Percentiles rank a stretch among this genome's conserved stretches.
These are phyloP conservation scores for Kradibia gibbosae DNA, from an alignment of 1,140 invertebrate species.

Conservation along the genomic window DNA sequence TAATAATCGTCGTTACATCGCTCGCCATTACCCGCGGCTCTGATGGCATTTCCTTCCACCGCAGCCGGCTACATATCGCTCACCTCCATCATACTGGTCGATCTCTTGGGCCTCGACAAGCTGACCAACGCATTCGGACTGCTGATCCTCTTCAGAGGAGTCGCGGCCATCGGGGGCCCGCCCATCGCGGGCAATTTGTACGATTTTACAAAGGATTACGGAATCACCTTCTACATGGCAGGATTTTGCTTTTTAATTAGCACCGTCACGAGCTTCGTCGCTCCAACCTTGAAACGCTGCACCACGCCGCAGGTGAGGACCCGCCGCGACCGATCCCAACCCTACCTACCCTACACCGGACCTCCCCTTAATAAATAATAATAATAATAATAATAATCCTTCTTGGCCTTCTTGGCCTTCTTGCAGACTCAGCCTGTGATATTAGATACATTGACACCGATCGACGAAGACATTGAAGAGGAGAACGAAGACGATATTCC, in stretches of 20 bases:
- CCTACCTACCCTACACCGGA: no score
- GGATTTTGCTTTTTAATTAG: slow-evolving; percentile 90
- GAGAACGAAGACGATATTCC: slow-evolving; percentile 82
- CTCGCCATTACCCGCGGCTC: background rate
- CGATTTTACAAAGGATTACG: slow-evolving; percentile 88
- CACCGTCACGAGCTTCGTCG: slow-evolving; percentile 87
- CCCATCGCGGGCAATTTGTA: slow-evolving; percentile 89
- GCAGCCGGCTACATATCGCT: slow-evolving; percentile 96
- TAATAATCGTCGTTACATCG: background rate
- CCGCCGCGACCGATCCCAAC: background rate
- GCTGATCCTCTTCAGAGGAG: slow-evolving; percentile 93
- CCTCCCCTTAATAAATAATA: no score
- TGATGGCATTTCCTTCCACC: slow-evolving; percentile 59
- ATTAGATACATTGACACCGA: slow-evolving; percentile 83
- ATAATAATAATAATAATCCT: no score
- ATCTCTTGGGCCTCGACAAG: slow-evolving; percentile 94
- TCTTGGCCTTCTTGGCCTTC: background rate
- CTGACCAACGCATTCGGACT: slow-evolving; percentile 97
- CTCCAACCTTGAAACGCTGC: slow-evolving; percentile 82
- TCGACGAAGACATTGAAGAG: slow-evolving; percentile 86
- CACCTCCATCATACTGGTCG: slow-evolving; percentile 97
- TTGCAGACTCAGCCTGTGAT: slow-evolving; percentile 74
- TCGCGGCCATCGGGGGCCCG: slow-evolving; percentile 89
- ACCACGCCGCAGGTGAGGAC: slow-evolving; percentile 65
- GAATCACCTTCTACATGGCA: slow-evolving; percentile 93